Evolutionary conservation across 2,797 vertebrate genomes (phyloP), one percentile per base, ranked within the genome.

Genomic region (Coccyzus lansbergi): DNA sequence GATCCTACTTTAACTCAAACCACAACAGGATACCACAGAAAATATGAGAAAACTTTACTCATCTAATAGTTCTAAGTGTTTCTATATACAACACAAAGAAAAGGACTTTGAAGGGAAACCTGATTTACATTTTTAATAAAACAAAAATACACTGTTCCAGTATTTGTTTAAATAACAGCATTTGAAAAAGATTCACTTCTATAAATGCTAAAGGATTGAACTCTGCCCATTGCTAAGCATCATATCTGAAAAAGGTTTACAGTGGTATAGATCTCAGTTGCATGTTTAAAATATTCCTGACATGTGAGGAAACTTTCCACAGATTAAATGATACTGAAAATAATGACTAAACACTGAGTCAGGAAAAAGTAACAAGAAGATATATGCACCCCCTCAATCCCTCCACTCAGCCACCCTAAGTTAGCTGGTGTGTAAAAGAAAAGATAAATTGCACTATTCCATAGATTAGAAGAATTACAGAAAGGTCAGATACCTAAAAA

Each of bases 271-370:
- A 91, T 82, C 90, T 70, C 77, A 84, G 86, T 48, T 82, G 74
- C 68, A 22, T 69, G 65, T 89, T 95, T 93, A 78, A 93, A 94
- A 88, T 92, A 91, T 0, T 7, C 86, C 74, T 94, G 86, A 90
- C 94, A 93, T 94, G 96, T 88, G 89, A 88, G 88, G 63, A 91
- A 96, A 89, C 67, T 91, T 95, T 93, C 84, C 89, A 90, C 62
- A 92, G 86, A 95, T 86, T 86, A 95, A 96, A 90, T 53, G 91
- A 95, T 83, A 92, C 85, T 76, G 93, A 92, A 95, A 95, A 95
- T 94, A 95, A 92, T 93, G 93, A 95, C 91, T 89, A 95, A 95
- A 95, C 84, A 96, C 69, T 89, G 88, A 95, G 84, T 92, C 95
- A 95, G 79, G 96, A 93, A 92, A 96, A 83, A 92, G 80, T 88